Evolutionary conservation across 2,113 vertebrate species (phyloP), one percentile per base, ranked within the genome.

Genomic region (Panthera tigris): DNA sequence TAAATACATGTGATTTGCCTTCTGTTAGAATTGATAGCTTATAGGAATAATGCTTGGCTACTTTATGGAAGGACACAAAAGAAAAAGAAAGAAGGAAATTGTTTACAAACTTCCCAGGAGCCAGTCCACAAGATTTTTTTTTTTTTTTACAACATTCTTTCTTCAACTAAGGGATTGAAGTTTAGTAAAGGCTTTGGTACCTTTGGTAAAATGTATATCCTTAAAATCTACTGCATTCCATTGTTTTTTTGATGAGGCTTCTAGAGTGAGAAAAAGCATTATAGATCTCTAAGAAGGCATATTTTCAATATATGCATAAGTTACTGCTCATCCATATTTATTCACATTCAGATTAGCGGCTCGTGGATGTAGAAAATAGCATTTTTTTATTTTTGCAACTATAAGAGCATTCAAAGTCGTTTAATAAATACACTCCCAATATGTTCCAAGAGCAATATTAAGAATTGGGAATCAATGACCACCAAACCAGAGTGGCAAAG

Each of bases 1-100:
- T 31, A 88, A 88, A 82, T 50, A 84, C 6, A 16, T 74, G 65
- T 76, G 78, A 96, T 74, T 33, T 69, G 23, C 12, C 57, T 96
- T 91, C 76, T 27, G 7, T 50, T 68, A 45, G 27, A 80, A 79
- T 88, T 65, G 81, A 55, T 10, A 91, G 36, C 19, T 68, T 61
- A 61, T 36, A 78, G 76, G 27, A 95, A 83, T 80, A 80, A 95
- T 39, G 33, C 29, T 84, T 80, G 31, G 48, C 31, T 94, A 39
- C 50, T 89, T 93, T 80, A 68, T 18, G 61, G 52, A 80, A 88
- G 23, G 19, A 68, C 65, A 81, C 13, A 79, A 73, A 94, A 36
- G 16, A 45, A 29, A 89, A 97, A 48, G 33, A 61, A 96, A 71
- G 14, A 76, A 96, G 63, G 18, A 97, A 85, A 96, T 87, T 12